Evolutionary conservation across 2,888 invertebrate species (phyloP).

Genomic region (Dynastes hyllus): DNA sequence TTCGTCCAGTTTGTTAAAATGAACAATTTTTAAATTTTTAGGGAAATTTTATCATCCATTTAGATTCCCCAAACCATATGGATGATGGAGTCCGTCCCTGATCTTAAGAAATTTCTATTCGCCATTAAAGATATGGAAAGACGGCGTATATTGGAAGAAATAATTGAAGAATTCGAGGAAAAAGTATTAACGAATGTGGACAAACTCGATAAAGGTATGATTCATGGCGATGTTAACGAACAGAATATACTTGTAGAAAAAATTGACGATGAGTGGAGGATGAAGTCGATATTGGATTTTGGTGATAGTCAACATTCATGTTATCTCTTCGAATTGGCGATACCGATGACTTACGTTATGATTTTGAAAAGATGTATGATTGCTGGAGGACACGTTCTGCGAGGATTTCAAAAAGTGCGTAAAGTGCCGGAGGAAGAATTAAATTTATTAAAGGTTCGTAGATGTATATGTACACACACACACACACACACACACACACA

Average conservation of each 20-base stretch:
- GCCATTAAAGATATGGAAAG: conserved; percentile 79
- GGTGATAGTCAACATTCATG: conserved; percentile 86
- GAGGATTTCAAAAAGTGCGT: conserved; percentile 82
- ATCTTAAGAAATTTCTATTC: conserved; percentile 80
- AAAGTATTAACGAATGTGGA: conserved; percentile 76
- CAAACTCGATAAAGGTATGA: conserved; percentile 79
- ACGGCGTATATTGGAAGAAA: conserved; percentile 76
- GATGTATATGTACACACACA: neutral
- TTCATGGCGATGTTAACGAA: conserved; percentile 95
- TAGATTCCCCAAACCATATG: conserved; percentile 81
- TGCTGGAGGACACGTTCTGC: conserved; percentile 81
- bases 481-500: too few relatives aligned
- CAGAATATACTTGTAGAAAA: conserved; percentile 81
- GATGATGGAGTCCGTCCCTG: conserved; percentile 82
- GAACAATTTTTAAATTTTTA: conserved; percentile 64
- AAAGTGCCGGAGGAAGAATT: conserved; percentile 78
- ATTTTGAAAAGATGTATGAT: conserved; percentile 77
- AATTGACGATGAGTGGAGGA: conserved; percentile 70
- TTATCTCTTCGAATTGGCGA: conserved; percentile 88
- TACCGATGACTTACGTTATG: conserved; percentile 87
- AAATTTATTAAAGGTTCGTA: conserved; percentile 77
- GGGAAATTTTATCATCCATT: conserved; percentile 82
- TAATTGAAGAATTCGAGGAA: conserved; percentile 78
- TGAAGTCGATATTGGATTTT: conserved; percentile 88
- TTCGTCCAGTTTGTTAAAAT: neutral